Conservation (phyloP, 2,888 invertebrate genomes). For the Campoplex capitator region DNA sequence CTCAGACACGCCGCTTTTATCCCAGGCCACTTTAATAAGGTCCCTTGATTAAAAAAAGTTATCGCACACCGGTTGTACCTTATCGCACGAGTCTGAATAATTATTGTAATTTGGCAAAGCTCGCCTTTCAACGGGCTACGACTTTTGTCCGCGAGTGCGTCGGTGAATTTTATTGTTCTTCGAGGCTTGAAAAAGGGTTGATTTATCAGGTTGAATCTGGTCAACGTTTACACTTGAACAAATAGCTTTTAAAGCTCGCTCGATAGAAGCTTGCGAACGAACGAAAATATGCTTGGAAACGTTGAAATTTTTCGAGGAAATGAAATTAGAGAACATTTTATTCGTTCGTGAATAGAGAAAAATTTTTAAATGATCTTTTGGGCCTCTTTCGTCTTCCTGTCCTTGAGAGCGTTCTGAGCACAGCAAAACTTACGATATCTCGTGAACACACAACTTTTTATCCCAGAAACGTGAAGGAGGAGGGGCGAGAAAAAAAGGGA, state of each 20-base stretch:
- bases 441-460: constrained; percentile 37
- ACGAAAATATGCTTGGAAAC: background rate
- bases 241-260: background rate
- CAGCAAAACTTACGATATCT: constrained; percentile 12
- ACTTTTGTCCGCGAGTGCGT: background rate
- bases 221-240: background rate
- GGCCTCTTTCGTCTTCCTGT: constrained; percentile 4
- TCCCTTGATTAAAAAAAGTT: constrained; percentile 64
- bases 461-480: constrained; percentile 1
- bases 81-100: constrained; percentile 41
- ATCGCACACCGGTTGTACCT: constrained; percentile 50
- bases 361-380: constrained; percentile 9
- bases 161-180: background rate
- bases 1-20: constrained; percentile 33
- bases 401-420: background rate
- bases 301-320: background rate
- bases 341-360: background rate
- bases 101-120: constrained; percentile 49
- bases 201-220: background rate
- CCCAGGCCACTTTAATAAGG: constrained; percentile 62
- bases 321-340: background rate
- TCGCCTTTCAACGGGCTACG: background rate
- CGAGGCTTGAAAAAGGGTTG: background rate
- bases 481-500: constrained; percentile 16
- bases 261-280: background rate